Base-by-base conservation (phyloP, 2,113 vertebrate species). In the Spilogale gracilis region DNA sequence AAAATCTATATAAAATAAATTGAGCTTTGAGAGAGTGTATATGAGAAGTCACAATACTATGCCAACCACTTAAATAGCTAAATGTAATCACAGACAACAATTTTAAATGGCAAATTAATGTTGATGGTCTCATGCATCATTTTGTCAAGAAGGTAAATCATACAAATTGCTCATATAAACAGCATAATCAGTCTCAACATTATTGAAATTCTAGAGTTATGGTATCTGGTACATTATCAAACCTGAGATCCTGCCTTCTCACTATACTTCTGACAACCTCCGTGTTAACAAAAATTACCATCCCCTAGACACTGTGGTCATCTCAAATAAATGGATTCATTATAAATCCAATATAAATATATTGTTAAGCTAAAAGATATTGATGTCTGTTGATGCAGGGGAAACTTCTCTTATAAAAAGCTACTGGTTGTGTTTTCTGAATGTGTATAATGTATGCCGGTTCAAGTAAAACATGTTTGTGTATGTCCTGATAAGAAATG, bases 61-160 rank as follows among this genome's bases (percentile, higher is more conserved):
- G 30, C 20, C 54, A 89, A 67, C 73, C 5, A 63, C 20, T 92
- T n/a, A 25, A 71, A 23, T 10, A 88, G 45, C 60, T 94, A 25
- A 74, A 88, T 78, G 69, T 88, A 84, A 91, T 88, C 69, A 89
- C 14, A 63, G 86, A 74, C 11, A 58, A 91, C 73, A 94, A 93
- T 74, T 94, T 95, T 43, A 83, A 95, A 88, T 14, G 83, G 48
- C 3, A 93, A 94, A 94, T 89, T 93, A 65, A 43, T 69, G n/a
- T 58, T 91, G 78, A 67, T 32, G 85, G 27, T 61, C 6, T 73
- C 58, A 89, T 63, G 13, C 30, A 94, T 67, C 79, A 54, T 89
- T 61, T 38, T 84, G 54, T 52, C 90, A 69, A 84, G 18, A 96
- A 89, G 45, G 52, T 84, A 91, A 93, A 48, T 48, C 60, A 58